These are phyloP conservation scores for Formica exsecta DNA, from an alignment of 1,140 invertebrate species.

Conservation along the genomic window DNA sequence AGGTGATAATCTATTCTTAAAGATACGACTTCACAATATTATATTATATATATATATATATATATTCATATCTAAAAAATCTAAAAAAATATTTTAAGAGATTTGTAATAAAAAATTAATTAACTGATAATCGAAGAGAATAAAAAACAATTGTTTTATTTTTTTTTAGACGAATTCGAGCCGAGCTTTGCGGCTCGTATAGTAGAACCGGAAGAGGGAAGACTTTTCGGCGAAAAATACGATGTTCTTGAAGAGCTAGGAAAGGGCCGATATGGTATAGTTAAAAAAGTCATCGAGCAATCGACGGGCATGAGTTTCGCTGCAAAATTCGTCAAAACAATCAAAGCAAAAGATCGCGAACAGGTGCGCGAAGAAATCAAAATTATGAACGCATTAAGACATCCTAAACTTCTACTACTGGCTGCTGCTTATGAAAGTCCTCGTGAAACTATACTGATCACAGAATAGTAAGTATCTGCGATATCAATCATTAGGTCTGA, in stretches of 20 bases:
- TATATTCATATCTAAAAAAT: too few species aligned
- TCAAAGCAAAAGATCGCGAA: slow-evolving; percentile 93
- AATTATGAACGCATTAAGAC: slow-evolving; percentile 95
- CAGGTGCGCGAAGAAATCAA: slow-evolving; percentile 96
- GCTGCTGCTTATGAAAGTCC: slow-evolving; percentile 95
- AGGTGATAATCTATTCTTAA: slow-evolving; percentile 68
- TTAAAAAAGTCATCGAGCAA: slow-evolving; percentile 92
- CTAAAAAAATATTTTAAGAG: background rate
- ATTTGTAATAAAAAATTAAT: slow-evolving; percentile 2
- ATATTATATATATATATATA: background rate
- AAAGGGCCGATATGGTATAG: slow-evolving; percentile 93
- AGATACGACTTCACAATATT: background rate
- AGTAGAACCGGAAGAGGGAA: slow-evolving; percentile 86
- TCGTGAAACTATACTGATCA: slow-evolving; percentile 95
- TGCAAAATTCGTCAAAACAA: slow-evolving; percentile 96
- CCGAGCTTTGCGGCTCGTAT: slow-evolving; percentile 78
- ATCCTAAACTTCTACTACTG: slow-evolving; percentile 96
- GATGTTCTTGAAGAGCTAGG: slow-evolving; percentile 92
- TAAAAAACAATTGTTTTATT: background rate
- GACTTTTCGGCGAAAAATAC: slow-evolving; percentile 88
- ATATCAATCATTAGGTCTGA: background rate
- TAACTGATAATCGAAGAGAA: background rate
- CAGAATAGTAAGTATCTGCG: slow-evolving; percentile 96
- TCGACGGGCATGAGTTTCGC: slow-evolving; percentile 91
- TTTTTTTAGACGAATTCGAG: slow-evolving; percentile 59